Percentiles rank a stretch among this genome's conserved stretches.
Evolutionary conservation across 1,140 invertebrate genomes (phyloP).

Genomic region (Saccostrea cuccullata): DNA sequence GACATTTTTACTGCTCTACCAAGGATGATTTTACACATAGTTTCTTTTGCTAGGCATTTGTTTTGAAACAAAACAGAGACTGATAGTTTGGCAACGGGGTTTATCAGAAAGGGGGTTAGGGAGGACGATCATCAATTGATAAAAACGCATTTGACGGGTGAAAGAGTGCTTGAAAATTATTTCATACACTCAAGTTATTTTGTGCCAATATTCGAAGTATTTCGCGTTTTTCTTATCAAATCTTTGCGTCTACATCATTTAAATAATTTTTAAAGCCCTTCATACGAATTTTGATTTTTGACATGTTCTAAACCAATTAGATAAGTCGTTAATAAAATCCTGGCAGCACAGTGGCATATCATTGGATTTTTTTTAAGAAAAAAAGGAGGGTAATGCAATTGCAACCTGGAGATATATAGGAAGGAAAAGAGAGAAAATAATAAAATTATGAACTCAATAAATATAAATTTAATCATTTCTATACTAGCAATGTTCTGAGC

Average conservation of each 20-base stretch:
- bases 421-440: too few relatives aligned
- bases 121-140: background rate
- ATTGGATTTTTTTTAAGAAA: too few relatives aligned
- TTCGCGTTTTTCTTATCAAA: background rate
- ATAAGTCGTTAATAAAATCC: too few relatives aligned
- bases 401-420: too few relatives aligned
- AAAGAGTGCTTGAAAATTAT: background rate
- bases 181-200: background rate
- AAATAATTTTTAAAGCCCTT: background rate
- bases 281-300: too few relatives aligned
- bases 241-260: background rate
- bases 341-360: too few relatives aligned
- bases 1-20: background rate
- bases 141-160: background rate
- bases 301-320: too few relatives aligned
- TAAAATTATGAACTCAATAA: too few relatives aligned
- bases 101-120: background rate
- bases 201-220: background rate
- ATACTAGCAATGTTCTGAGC: too few relatives aligned
- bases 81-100: background rate
- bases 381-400: too few relatives aligned
- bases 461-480: too few relatives aligned
- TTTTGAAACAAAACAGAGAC: conserved; percentile 23
- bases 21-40: background rate
- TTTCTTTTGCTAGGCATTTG: background rate